Evolutionary conservation across 2,888 invertebrate genomes (phyloP).

Genomic region (Drosophila cracens): DNA sequence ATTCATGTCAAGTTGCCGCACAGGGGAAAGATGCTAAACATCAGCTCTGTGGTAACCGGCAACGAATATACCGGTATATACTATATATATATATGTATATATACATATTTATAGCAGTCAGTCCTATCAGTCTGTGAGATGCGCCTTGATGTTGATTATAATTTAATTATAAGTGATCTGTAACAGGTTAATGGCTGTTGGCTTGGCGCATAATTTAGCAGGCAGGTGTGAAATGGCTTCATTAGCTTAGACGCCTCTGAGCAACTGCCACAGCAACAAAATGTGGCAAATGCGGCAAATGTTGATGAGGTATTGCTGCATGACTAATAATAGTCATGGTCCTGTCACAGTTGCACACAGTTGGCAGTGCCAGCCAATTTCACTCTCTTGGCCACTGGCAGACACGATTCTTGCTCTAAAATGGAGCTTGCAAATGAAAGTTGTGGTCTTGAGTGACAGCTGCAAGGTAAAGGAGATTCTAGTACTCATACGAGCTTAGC

Average conservation of each 20-base stretch:
- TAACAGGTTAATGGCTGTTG: slow-evolving; percentile 70
- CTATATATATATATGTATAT: neutral
- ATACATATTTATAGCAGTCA: slow-evolving; percentile 5
- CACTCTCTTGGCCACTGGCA: slow-evolving; percentile 27
- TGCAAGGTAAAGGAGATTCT: slow-evolving; percentile 22
- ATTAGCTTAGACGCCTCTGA: slow-evolving; percentile 62
- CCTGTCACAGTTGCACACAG: slow-evolving; percentile 48
- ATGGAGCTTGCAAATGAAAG: slow-evolving; percentile 35
- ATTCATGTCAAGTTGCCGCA: slow-evolving; percentile 66
- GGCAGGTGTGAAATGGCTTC: slow-evolving; percentile 78
- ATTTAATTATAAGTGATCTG: slow-evolving; percentile 78
- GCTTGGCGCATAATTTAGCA: slow-evolving; percentile 60
- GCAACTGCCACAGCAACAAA: slow-evolving; percentile 18
- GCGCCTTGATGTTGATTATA: slow-evolving; percentile 71
- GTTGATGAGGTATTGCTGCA: slow-evolving; percentile 44
- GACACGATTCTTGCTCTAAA: slow-evolving; percentile 18
- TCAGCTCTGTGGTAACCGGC: neutral
- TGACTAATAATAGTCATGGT: slow-evolving; percentile 70
- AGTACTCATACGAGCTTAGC: slow-evolving; percentile 21
- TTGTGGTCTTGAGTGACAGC: slow-evolving; percentile 34
- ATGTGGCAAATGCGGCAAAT: slow-evolving; percentile 36
- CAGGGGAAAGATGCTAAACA: slow-evolving; percentile 4
- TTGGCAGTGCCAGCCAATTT: slow-evolving; percentile 30
- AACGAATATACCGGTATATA: slow-evolving; percentile 22
- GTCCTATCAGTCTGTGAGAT: slow-evolving; percentile 35